Base-by-base conservation (phyloP, 1,140 invertebrate genomes). In the Zophobas morio region DNA sequence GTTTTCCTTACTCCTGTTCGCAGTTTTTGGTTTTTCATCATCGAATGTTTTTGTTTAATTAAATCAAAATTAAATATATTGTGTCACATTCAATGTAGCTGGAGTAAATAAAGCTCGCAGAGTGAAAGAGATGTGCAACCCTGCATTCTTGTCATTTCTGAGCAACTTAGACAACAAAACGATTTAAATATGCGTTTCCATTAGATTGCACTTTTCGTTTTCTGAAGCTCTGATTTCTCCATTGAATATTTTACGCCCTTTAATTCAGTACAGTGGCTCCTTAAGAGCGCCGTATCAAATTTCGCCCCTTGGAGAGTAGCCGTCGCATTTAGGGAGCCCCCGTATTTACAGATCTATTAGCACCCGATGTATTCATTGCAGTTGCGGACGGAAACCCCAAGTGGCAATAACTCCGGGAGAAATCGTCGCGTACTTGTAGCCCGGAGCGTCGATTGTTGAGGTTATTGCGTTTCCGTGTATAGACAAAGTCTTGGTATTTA, bases 381-480 rank as follows among this genome's bases (percentile, higher is more conserved):
- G 71, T 60, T 36, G 56, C 42, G 56, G 71, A 33, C 73, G 73
- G 73, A 75, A 75, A 75, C 73, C 73, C 73, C 73, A 75, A 75
- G 73, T 75, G 57, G 54, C 73, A 75, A 75, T 75, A 75, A 75
- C 73, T 46, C 40, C 34, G 51, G 51, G 73, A 32, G 35, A 57
- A 40, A n/a, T n/a, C 42, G 51, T 20, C 46, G 51, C 20, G 42
- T 6, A 39, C 37, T 73, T 6, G 35, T 36, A 73, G 71, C 49
- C 71, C 54, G 71, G n/a, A 54, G 71, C 71, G 35, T 54, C 36
- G 54, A 73, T 56, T 56, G 54, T 73, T 73, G 71, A 54, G 46
- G 73, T 75, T 75, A 75, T 75, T 75, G 73, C 73, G 54, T 75
- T 75, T 75, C 56, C 73, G 73, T 75, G 73, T 75, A 75, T 75